phyloP scores from a whole-genome alignment of 1,140 invertebrate species.

The Pararge aegeria region DNA sequence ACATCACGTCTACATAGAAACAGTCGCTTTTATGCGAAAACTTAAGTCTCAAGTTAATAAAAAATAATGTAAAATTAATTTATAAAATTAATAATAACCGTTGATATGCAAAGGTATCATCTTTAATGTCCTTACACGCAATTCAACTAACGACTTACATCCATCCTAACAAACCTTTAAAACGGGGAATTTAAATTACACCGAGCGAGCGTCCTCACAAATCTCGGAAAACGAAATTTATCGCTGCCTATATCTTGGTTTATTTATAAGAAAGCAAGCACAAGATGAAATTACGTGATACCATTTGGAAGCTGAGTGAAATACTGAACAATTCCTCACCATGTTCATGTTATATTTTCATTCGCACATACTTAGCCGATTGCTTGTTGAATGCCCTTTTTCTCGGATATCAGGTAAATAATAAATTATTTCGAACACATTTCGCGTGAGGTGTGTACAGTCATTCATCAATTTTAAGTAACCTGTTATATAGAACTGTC shows the following conservation, averaged over 20 bases:
- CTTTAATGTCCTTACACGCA: constrained; percentile 4
- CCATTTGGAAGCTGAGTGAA: constrained; percentile 73
- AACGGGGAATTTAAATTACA: constrained; percentile 70
- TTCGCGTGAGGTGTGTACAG: neutral
- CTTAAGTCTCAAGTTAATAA: too few relatives aligned
- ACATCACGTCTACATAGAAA: neutral
- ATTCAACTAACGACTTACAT: constrained; percentile 10
- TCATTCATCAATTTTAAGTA: neutral
- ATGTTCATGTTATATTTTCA: constrained; percentile 42
- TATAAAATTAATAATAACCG: neutral
- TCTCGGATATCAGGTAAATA: neutral
- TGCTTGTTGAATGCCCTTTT: constrained; percentile 27
- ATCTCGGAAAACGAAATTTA: constrained; percentile 68
- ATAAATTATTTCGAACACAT: neutral
- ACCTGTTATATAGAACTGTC: too few relatives aligned
- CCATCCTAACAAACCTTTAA: constrained; percentile 39
- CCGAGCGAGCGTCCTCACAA: constrained; percentile 51
- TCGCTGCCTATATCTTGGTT: constrained; percentile 71
- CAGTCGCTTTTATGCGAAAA: too few relatives aligned
- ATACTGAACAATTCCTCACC: constrained; percentile 41
- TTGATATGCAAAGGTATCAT: constrained; percentile 3
- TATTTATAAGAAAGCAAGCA: constrained; percentile 75
- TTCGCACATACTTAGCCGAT: constrained; percentile 43
- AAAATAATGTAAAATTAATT: neutral
- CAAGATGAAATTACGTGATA: constrained; percentile 78